These are phyloP conservation scores for Apotomis turbidana DNA, from an alignment of 2,888 invertebrate genomes.

Conservation along the genomic window DNA sequence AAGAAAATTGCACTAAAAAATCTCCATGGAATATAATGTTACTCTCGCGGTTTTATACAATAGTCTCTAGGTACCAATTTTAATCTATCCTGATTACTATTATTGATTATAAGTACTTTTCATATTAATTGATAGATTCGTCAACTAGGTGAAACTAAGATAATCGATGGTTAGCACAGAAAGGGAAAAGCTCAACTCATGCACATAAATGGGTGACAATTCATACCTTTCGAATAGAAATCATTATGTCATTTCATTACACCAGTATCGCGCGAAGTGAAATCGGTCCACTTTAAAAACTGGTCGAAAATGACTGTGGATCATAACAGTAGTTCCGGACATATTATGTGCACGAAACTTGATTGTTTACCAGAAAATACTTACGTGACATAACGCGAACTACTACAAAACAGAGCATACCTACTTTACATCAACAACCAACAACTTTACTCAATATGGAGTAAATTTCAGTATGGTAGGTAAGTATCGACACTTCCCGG, in stretches of 20 bases:
- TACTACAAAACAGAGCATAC: too few species aligned
- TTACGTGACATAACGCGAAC: background rate
- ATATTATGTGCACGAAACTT: background rate
- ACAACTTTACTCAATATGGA: too few species aligned
- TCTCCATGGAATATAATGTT: background rate
- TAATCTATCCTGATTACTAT: background rate
- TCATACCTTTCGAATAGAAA: constrained; percentile 41
- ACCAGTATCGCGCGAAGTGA: constrained; percentile 24
- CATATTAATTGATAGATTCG: background rate
- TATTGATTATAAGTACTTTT: background rate
- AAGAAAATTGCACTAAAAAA: background rate
- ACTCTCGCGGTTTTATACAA: background rate
- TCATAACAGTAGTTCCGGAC: constrained; percentile 5
- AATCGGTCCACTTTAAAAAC: constrained; percentile 38
- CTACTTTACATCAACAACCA: too few species aligned
- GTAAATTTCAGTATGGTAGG: too few species aligned
- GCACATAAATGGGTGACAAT: constrained; percentile 27
- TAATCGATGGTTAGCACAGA: constrained; percentile 1
- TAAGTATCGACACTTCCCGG: too few species aligned
- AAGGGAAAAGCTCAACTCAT: constrained; percentile 22
- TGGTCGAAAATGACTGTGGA: constrained; percentile 33
- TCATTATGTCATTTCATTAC: constrained; percentile 40
- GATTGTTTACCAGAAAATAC: background rate
- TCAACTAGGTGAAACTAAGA: background rate
- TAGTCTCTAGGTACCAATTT: background rate